phyloP scores from a whole-genome alignment of 2,888 invertebrate genomes.

The Meghimatium bilineatum region DNA sequence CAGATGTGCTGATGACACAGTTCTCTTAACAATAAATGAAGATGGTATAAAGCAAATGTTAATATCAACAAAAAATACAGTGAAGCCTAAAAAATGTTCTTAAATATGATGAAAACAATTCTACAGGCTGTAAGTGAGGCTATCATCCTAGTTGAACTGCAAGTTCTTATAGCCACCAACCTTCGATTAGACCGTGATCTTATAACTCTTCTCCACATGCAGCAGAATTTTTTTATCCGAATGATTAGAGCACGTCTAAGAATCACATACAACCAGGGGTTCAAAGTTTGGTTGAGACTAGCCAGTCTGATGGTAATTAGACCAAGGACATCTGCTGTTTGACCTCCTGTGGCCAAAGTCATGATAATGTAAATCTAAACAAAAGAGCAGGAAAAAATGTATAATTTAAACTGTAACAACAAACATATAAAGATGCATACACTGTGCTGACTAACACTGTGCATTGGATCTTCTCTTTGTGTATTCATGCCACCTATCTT shows the following conservation, averaged over 20 bases:
- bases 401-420: background rate
- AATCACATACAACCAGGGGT: conserved; percentile 77
- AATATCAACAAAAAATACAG: no score
- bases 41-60: no score
- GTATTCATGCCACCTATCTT: no score
- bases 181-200: background rate
- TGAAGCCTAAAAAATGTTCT: no score
- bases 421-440: background rate
- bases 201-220: conserved; percentile 39
- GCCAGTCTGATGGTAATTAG: conserved; percentile 72
- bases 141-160: no score
- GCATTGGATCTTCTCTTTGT: no score
- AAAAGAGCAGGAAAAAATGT: background rate
- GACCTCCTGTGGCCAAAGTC: conserved; percentile 47
- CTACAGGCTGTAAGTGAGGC: no score
- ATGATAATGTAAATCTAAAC: conserved; percentile 26
- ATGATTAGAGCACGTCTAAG: conserved; percentile 65
- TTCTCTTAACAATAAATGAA: no score
- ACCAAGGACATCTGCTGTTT: conserved; percentile 62
- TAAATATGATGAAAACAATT: no score
- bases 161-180: background rate
- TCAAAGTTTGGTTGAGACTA: conserved; percentile 75
- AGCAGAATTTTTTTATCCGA: conserved; percentile 48
- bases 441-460: background rate
- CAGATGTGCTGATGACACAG: no score